These are phyloP conservation scores for Parasteatoda lunata DNA, from an alignment of 2,888 invertebrate genomes.

Conservation along the genomic window DNA sequence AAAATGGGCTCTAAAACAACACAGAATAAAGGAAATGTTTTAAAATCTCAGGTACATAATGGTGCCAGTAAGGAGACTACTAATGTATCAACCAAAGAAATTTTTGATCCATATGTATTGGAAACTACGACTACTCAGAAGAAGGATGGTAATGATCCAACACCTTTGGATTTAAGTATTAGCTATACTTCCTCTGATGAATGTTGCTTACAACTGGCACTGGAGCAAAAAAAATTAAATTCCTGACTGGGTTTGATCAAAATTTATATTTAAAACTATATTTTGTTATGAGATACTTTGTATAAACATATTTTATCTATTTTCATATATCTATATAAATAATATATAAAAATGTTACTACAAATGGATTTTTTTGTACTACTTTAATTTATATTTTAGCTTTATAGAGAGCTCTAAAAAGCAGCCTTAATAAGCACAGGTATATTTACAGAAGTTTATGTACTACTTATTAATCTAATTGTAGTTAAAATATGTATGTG, in stretches of 20 bases:
- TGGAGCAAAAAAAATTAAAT: conserved; percentile 35
- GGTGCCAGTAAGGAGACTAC: conserved; percentile 40
- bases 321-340: conserved; percentile 61
- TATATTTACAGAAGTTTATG: conserved; percentile 27
- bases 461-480: conserved; percentile 40
- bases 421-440: conserved; percentile 19
- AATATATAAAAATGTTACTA: conserved; percentile 56
- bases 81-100: conserved; percentile 57
- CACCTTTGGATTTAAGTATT: conserved; percentile 65
- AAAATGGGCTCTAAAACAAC: conserved; percentile 32
- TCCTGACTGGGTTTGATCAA: conserved; percentile 59
- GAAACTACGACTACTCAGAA: conserved; percentile 1
- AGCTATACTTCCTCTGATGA: conserved; percentile 49
- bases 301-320: conserved; percentile 64
- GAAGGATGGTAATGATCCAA: conserved; percentile 35
- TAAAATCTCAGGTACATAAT: conserved; percentile 57
- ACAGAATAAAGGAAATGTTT: conserved; percentile 34
- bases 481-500: conserved; percentile 16
- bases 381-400: conserved; percentile 61
- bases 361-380: conserved; percentile 41
- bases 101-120: conserved; percentile 13
- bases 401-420: conserved; percentile 41
- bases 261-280: conserved; percentile 65
- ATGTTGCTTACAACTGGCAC: conserved; percentile 25
- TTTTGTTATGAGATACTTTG: conserved; percentile 62